Conservation (phyloP, 1,140 invertebrate species). For the Papilio xuthus region DNA sequence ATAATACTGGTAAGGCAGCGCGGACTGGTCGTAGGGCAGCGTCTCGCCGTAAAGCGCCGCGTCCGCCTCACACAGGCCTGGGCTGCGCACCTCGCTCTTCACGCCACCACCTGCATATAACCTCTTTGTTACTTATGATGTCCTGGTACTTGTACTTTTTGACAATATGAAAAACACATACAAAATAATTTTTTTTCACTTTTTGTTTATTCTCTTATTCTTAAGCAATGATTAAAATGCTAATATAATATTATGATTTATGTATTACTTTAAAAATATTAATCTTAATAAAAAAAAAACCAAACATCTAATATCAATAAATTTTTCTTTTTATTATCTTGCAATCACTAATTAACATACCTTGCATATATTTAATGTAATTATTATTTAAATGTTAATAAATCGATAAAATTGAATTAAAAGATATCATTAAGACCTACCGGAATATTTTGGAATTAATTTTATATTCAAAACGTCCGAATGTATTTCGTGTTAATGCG, state of each 20-base stretch:
- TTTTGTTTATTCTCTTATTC: no score
- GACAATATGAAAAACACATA: background rate
- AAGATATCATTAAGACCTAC: background rate
- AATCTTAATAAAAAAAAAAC: background rate
- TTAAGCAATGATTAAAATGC: no score
- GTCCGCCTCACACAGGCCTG: slow-evolving; percentile 81
- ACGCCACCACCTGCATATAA: slow-evolving; percentile 73
- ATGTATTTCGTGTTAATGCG: background rate
- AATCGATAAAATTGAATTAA: slow-evolving; percentile 26
- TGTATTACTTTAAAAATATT: background rate
- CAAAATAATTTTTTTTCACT: background rate
- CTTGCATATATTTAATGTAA: slow-evolving; percentile 16
- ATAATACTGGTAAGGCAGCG: slow-evolving; percentile 85
- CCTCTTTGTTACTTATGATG: background rate
- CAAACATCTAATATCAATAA: slow-evolving; percentile 13
- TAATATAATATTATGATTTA: slow-evolving; percentile 16
- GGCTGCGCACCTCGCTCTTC: slow-evolving; percentile 84
- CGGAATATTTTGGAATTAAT: background rate
- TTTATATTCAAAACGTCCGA: background rate
- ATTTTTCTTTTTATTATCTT: slow-evolving; percentile 30
- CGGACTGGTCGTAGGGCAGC: slow-evolving; percentile 81
- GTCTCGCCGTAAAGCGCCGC: slow-evolving; percentile 76
- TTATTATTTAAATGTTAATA: slow-evolving; percentile 17
- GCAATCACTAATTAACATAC: slow-evolving; percentile 21
- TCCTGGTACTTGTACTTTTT: slow-evolving; percentile 1